Conservation (phyloP, 2,113 vertebrate genomes). For the Nipponia nippon region DNA sequence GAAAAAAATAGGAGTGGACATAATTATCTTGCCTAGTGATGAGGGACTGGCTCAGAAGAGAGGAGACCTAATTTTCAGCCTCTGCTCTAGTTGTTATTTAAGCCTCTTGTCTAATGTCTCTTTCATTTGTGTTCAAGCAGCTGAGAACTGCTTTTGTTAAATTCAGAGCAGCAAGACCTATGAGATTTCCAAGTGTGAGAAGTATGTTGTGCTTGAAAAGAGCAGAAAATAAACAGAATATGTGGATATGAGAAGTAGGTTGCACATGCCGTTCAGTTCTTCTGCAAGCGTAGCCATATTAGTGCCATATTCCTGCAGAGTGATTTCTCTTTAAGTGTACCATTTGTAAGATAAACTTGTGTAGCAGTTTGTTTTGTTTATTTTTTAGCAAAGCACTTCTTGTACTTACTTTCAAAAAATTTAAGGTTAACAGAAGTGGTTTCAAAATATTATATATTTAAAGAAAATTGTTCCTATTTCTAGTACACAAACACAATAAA, state of each 20-base stretch:
- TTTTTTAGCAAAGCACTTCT: neutral
- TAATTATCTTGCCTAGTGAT: neutral
- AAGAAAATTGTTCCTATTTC: neutral
- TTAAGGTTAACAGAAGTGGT: neutral
- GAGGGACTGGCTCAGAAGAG: neutral
- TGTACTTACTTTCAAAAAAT: neutral
- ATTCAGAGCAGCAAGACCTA: neutral
- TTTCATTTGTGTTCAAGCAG: neutral
- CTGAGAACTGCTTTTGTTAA: neutral
- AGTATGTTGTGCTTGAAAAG: neutral
- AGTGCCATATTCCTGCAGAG: neutral
- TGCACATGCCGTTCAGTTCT: neutral
- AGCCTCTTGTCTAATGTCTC: neutral
- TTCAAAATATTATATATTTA: neutral
- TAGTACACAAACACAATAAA: neutral
- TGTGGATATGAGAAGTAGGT: neutral
- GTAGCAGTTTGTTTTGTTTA: neutral
- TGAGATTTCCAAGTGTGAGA: neutral
- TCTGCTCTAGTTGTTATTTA: neutral
- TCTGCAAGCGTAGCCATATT: neutral
- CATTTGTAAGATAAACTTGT: neutral
- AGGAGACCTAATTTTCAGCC: neutral
- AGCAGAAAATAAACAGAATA: neutral
- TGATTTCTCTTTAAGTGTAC: neutral
- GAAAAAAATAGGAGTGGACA: neutral